Percentiles rank a stretch among this genome's conserved stretches.
phyloP scores from a whole-genome alignment of 1,140 invertebrate species.

The Charaxes varanes region DNA sequence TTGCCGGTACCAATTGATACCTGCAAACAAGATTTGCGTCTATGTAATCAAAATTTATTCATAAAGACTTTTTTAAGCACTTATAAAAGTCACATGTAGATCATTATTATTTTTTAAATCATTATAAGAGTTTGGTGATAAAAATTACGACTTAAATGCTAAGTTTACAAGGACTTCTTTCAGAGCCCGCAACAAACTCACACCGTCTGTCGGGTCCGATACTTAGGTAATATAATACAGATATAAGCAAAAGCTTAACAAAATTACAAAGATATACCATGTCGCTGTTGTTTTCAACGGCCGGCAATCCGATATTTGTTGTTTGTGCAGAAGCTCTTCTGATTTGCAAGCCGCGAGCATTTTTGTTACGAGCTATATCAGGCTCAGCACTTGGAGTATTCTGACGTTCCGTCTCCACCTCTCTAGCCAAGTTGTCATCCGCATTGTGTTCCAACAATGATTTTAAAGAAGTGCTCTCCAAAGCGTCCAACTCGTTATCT shows the following conservation, averaged over 20 bases:
- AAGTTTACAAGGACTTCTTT: no score
- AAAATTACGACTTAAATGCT: no score
- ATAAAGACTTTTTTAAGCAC: no score
- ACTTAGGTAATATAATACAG: no score
- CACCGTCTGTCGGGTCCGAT: no score
- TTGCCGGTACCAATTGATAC: constrained; percentile 51
- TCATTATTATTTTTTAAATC: no score
- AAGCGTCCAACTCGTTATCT: constrained; percentile 3
- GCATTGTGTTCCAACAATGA: constrained; percentile 15
- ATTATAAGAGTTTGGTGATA: no score
- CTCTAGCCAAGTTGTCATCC: constrained; percentile 5
- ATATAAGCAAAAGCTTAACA: no score
- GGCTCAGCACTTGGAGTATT: constrained; percentile 12
- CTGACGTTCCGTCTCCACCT: constrained; percentile 1
- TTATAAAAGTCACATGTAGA: no score
- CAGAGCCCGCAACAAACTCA: no score
- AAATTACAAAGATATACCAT: constrained; percentile 22
- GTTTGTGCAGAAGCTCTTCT: constrained; percentile 44
- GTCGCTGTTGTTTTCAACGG: constrained; percentile 18
- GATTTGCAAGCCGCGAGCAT: constrained; percentile 19
- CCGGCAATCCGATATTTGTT: constrained; percentile 28
- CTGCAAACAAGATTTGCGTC: no score
- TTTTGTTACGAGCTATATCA: constrained; percentile 7
- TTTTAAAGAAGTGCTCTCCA: constrained; percentile 13
- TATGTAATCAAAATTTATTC: no score